These are phyloP conservation scores for Catalaphyllia jardinei DNA, from an alignment of 64 coral and sea anemone species.

Conservation along the genomic window DNA sequence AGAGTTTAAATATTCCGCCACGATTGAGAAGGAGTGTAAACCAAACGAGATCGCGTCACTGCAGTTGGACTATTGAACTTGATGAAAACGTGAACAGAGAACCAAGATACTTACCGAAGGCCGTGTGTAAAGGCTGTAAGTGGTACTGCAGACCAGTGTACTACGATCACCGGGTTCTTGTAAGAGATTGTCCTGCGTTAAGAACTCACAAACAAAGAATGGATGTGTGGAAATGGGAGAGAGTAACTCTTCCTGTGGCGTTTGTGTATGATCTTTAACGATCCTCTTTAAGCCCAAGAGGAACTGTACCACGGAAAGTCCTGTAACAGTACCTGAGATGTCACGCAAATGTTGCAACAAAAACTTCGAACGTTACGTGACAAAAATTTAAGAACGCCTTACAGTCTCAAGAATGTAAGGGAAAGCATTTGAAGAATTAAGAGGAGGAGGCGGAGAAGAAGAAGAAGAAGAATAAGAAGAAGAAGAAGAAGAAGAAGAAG, in stretches of 20 bases:
- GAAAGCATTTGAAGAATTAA: no score
- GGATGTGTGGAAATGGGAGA: constrained; percentile 34
- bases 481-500: no score
- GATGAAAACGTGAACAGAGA: constrained; percentile 24
- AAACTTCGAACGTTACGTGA: no score
- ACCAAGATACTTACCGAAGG: constrained; percentile 28
- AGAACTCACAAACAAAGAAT: background rate
- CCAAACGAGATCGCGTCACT: background rate
- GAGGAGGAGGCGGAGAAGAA: no score
- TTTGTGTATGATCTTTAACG: constrained; percentile 5
- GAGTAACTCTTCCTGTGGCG: background rate
- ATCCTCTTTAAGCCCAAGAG: background rate
- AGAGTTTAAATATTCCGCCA: background rate
- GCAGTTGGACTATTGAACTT: constrained; percentile 11
- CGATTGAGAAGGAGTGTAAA: background rate
- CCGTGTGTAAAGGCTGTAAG: constrained; percentile 15
- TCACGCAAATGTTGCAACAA: no score
- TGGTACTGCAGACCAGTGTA: background rate
- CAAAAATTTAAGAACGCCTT: no score
- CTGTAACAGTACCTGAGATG: no score
- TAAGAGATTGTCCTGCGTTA: constrained; percentile 12
- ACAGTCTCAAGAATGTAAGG: no score
- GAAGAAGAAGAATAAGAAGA: no score
- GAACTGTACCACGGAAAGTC: background rate
- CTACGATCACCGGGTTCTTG: constrained; percentile 9